phyloP scores from a whole-genome alignment of 2,113 vertebrate species.

The Pundamilia nyererei region DNA sequence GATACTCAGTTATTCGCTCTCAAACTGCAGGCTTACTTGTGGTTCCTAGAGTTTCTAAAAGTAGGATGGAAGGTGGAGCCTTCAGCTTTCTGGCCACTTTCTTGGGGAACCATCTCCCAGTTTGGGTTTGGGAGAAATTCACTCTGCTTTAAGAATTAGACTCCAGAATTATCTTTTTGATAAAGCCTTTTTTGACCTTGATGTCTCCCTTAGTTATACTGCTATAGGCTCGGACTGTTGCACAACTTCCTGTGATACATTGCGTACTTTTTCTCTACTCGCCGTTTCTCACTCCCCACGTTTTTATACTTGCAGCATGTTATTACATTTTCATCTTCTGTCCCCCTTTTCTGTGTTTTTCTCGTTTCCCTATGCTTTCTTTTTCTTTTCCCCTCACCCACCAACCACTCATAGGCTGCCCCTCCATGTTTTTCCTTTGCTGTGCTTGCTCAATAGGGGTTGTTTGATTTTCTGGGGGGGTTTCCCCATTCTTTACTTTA shows the following conservation, averaged over 20 bases:
- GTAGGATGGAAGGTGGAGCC: background rate
- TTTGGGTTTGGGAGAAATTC: background rate
- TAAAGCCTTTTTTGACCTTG: background rate
- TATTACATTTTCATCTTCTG: background rate
- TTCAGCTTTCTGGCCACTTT: background rate
- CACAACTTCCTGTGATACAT: background rate
- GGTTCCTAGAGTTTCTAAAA: background rate
- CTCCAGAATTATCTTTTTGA: background rate
- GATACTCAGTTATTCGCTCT: background rate
- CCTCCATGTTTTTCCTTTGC: background rate
- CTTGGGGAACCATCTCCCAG: background rate
- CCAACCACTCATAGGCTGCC: background rate
- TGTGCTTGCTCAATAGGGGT: background rate
- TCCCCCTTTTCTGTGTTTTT: background rate
- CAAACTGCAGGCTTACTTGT: background rate
- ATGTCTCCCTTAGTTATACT: background rate
- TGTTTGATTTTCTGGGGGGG: accelerated
- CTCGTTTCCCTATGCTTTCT: background rate
- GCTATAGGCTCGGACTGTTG: background rate
- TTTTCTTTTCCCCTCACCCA: background rate
- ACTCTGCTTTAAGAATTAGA: background rate
- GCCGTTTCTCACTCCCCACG: accelerated
- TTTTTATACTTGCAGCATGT: background rate
- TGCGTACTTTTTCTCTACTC: background rate
- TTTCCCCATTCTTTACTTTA: background rate